Base-by-base conservation (phyloP, 1,140 invertebrate genomes). In the Drosophila kikkawai region DNA sequence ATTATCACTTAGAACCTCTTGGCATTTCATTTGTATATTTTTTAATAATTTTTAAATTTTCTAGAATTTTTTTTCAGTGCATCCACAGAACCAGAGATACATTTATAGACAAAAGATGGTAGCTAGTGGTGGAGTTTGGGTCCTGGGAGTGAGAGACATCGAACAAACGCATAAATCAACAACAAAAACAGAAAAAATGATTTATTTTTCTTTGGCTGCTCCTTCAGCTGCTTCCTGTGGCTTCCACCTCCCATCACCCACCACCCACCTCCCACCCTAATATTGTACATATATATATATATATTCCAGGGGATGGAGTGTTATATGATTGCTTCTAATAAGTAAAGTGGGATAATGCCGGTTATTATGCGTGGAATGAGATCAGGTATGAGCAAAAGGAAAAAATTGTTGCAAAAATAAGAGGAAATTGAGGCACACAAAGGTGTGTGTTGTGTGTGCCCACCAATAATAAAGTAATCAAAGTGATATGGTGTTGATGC, bases 181-280 rank as follows among this genome's bases (percentile, higher is more conserved):
- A 90, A 90, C 85, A 90, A 90, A 90, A 90, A 90, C 85, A 90
- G 85, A 90, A 90, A 73, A 90, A 90, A 90, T 90, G 85, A 90
- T 90, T 90, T 90, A 90, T 90, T 81, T 81, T 73, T 74, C 67
- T 60, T 51, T 4, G 32, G 53, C 67, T 73, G 36, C 67, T 36
- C 19, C 67, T 73, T 71, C 66, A 70, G 66, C 69, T 70, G 66
- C 64, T 66, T 57, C 36, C 55, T 17, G 34, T 15, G 55, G 57
- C 57, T 37, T 36, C 67, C 26, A 29, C 26, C 26, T 4, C 3
- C 26, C 26, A 26, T 5, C 26, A 26, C 26, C 26, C 26, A 26
- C 4, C 26, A 29, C 26, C 26, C 26, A 29, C 26, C 26, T 29
- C 26, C 26, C 26, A 29, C 5, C 26, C 22, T 22, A 22, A 29